Evolutionary conservation across 2,113 vertebrate genomes (phyloP), one percentile per base, ranked within the genome.

Genomic region (Rhinichthys klamathensis): DNA sequence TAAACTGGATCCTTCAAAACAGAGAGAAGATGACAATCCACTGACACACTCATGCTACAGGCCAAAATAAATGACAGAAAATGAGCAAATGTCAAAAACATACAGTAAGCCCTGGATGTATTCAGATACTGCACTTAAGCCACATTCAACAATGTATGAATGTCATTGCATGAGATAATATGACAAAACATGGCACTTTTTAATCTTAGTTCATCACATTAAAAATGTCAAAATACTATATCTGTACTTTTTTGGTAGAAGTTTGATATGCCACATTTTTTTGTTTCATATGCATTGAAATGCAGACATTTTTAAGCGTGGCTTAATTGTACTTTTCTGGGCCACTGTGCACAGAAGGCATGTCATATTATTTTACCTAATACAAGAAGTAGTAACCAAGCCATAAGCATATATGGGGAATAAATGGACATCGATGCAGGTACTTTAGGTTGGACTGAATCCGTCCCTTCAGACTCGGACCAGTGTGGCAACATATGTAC

Each of bases 401-500:
- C 84, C 92, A 95, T 93, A 82, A 97, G 93, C 73, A 96, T 32
- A 4, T 94, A 91, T 0, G 95, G 94, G 10, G 95, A 95, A 87
- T 94, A 92, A 76, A 94, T 76, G 23, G 91, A 88, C 15, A 93
- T 44, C 2, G 92, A 88, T 3, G 92, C 85, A 7, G 95, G 93
- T 41, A 91, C 88, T 3, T 92, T 90, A 49, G 94, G 73, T 77
- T 90, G 85, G 70, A 92, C 89, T 10, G 94, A 94, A 32, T 92
- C 92, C 3, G 93, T 94, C 60, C 94, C 92, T 65, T 90, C 83
- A 10, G 93, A 91, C 91, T 96, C 94, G 74, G 70, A 74, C 23
- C 95, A 93, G 83, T 96, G 95, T 9, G 92, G 95, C 89, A 97
- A 88, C 0, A 95, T 96, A 83, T 96, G 94, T 84, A 93, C 96